These are phyloP conservation scores for Conops quadrifasciatus DNA, from an alignment of 2,888 invertebrate species.

Conservation along the genomic window DNA sequence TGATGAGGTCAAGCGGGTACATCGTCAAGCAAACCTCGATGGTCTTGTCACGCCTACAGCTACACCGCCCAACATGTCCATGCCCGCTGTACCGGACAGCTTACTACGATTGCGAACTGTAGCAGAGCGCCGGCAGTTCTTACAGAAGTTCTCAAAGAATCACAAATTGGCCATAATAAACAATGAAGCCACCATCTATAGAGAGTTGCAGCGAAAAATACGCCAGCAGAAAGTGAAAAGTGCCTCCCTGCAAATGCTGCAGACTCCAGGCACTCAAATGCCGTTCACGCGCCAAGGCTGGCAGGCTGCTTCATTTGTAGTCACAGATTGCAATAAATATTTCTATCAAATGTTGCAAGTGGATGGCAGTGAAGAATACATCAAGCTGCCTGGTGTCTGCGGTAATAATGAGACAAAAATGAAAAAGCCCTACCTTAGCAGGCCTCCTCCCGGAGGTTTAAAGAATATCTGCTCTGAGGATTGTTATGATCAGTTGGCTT, in stretches of 20 bases:
- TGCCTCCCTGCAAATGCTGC: conserved; percentile 53
- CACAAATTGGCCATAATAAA: conserved; percentile 63
- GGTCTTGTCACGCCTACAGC: conserved; percentile 58
- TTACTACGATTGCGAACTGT: conserved; percentile 67
- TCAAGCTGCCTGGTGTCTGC: conserved; percentile 56
- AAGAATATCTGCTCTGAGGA: conserved; percentile 34
- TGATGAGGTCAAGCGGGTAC: conserved; percentile 32
- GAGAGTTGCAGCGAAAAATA: conserved; percentile 59
- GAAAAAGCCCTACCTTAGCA: conserved; percentile 51
- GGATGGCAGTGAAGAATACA: conserved; percentile 49
- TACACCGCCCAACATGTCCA: conserved; percentile 58
- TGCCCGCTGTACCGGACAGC: conserved; percentile 60
- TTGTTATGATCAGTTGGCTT: conserved; percentile 51
- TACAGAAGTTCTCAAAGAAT: conserved; percentile 60
- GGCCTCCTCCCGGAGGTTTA: conserved; percentile 21
- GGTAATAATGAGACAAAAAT: conserved; percentile 58
- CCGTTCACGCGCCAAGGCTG: conserved; percentile 62
- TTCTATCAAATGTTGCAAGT: conserved; percentile 60
- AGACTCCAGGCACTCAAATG: conserved; percentile 51
- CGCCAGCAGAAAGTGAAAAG: conserved; percentile 57
- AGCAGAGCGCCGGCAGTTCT: conserved; percentile 67
- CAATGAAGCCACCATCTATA: conserved; percentile 62
- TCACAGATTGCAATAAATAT: conserved; percentile 60
- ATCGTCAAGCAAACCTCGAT: conserved; percentile 50
- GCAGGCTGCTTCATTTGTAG: conserved; percentile 61